Percentiles rank a stretch among this genome's conserved stretches.
Conservation (phyloP, 23 tunicate genomes). For the Corella eumyota region DNA sequence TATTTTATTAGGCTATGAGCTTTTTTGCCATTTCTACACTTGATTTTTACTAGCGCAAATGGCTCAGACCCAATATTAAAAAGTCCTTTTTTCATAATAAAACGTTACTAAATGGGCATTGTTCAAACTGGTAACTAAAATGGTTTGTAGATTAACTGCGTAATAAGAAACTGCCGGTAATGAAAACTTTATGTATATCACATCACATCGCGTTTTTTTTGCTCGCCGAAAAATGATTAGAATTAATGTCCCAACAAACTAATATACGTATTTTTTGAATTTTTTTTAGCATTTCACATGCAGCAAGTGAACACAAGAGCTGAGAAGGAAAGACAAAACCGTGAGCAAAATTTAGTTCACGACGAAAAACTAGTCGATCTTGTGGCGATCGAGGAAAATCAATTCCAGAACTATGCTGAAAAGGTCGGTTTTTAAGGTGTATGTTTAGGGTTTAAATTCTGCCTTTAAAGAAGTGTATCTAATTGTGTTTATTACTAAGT, state of each 20-base stretch:
- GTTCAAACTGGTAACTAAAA: background rate
- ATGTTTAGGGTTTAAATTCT: no score
- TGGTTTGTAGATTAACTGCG: background rate
- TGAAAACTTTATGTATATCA: no score
- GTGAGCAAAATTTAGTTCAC: conserved; percentile 26
- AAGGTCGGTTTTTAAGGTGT: no score
- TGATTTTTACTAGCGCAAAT: background rate
- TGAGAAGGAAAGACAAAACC: conserved; percentile 40
- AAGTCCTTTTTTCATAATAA: no score
- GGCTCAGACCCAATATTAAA: conserved; percentile 1
- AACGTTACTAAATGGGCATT: no score
- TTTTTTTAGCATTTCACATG: conserved; percentile 46
- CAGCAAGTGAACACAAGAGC: conserved; percentile 79
- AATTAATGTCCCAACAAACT: background rate
- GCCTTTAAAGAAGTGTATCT: no score
- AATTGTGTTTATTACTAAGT: no score
- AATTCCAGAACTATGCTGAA: conserved; percentile 72
- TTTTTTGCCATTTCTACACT: no score
- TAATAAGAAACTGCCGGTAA: background rate
- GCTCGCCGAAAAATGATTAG: background rate
- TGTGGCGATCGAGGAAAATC: conserved; percentile 60
- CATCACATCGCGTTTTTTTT: background rate
- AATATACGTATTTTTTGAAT: no score
- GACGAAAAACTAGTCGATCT: conserved; percentile 45
- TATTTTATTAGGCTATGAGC: no score